Base-by-base conservation (phyloP, 2,888 invertebrate species). In the Deilephila porcellus region DNA sequence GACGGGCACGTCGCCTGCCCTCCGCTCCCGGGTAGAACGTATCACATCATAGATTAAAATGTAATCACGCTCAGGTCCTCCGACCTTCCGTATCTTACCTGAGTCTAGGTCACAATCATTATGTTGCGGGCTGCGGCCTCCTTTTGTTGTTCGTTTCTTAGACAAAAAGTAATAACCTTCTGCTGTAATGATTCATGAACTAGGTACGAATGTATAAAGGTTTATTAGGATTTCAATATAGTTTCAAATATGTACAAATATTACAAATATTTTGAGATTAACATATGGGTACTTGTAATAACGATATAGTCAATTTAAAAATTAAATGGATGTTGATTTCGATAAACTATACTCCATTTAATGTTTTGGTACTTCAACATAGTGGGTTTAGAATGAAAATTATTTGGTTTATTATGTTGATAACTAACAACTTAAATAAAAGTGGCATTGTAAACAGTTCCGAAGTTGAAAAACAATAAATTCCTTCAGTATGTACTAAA, bases 1-100 rank as follows among this genome's bases (percentile, higher is more conserved):
- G 70, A 70, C 77, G 76, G 81, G 88, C 93, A 93, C 91, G 92
- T 86, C 73, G 73, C 52, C 59, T 76, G 73, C 71, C 72, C 77
- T 75, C 74, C 37, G 71, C 73, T 78, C 78, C 52, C 70, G 20
- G 37, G 60, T 14, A 37, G 52, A 73, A 60, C 52, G 52, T 73
- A 70, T 56, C 53, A 37, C 53, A 52, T 52, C 67, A 59, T 70
- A 77, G 77, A 77, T 77, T 78, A 70, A 80, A 77, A 76, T 79
- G 75, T 76, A 80, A 79, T 76, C 74, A 73, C 37, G 71, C 37
- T 71, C 60, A 60, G 60, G 37, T 32, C 60, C 60, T 60, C 37
- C 60, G 60, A 60, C 71, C 71, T 34, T 71, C 32, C 32, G 29
- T 56, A 25, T 56, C 60, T 37, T 71, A 71, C 71, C 37, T 20